Conservation (phyloP, 2,888 invertebrate genomes). For the Acronicta aceris region DNA sequence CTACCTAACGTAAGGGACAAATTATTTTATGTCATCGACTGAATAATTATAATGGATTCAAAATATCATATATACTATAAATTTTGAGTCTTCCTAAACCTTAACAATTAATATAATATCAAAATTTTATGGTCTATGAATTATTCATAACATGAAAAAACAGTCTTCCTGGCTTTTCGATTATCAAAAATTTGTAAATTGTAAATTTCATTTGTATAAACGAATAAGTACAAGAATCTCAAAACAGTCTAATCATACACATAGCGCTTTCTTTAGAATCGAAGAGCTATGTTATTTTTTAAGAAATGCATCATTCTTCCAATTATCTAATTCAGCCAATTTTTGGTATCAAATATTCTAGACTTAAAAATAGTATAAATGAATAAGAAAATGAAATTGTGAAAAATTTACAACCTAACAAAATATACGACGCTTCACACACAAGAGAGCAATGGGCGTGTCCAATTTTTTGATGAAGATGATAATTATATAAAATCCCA, state of each 20-base stretch:
- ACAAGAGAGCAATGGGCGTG: slow-evolving; percentile 30
- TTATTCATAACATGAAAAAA: slow-evolving; percentile 84
- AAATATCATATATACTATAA: slow-evolving; percentile 57
- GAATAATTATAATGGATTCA: slow-evolving; percentile 38
- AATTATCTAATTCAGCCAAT: slow-evolving; percentile 71
- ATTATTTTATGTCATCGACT: slow-evolving; percentile 27
- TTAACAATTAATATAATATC: slow-evolving; percentile 85
- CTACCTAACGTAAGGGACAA: not conserved
- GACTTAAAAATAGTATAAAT: slow-evolving; percentile 58
- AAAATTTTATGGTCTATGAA: slow-evolving; percentile 86
- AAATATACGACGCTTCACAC: slow-evolving; percentile 46
- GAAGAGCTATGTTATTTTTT: slow-evolving; percentile 54
- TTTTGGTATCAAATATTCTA: slow-evolving; percentile 74
- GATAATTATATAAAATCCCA: slow-evolving; percentile 19
- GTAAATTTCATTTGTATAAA: slow-evolving; percentile 83
- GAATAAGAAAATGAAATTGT: slow-evolving; percentile 33
- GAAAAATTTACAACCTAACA: slow-evolving; percentile 22
- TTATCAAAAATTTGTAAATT: slow-evolving; percentile 88
- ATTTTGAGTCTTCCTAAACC: slow-evolving; percentile 77
- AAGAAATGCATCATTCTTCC: slow-evolving; percentile 57
- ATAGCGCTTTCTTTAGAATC: slow-evolving; percentile 60
- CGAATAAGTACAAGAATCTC: slow-evolving; percentile 82
- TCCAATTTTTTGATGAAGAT: slow-evolving; percentile 20
- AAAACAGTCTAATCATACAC: slow-evolving; percentile 76
- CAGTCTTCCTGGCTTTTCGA: slow-evolving; percentile 86